These are phyloP conservation scores for Bostrychus sinensis DNA, from an alignment of 2,113 vertebrate species.

Conservation along the genomic window DNA sequence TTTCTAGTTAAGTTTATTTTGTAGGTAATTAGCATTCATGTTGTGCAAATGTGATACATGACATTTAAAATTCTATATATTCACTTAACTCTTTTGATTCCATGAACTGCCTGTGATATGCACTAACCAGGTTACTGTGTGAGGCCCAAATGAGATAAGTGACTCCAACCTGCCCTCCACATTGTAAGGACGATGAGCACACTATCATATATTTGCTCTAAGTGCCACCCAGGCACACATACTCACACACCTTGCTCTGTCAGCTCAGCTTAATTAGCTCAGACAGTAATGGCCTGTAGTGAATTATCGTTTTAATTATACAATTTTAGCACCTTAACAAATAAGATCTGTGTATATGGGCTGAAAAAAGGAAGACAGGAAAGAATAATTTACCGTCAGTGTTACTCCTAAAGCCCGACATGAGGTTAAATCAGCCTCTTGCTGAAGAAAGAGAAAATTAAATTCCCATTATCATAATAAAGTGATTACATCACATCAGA, in stretches of 20 bases:
- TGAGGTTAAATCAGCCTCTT: conserved; percentile 47
- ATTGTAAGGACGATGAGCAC: conserved; percentile 49
- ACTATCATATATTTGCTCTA: conserved; percentile 35
- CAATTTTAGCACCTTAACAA: conserved; percentile 70
- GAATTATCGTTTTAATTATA: conserved; percentile 78
- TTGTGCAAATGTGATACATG: background rate
- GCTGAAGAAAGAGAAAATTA: conserved; percentile 52
- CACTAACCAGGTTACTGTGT: conserved; percentile 19
- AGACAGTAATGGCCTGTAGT: conserved; percentile 63
- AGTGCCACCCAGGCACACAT: conserved; percentile 36
- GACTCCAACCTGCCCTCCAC: conserved; percentile 44
- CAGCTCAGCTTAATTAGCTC: conserved; percentile 70
- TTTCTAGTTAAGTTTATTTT: background rate
- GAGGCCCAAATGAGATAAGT: conserved; percentile 40
- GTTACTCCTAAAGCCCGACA: conserved; percentile 49
- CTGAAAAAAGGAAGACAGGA: conserved; percentile 48
- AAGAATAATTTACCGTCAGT: conserved; percentile 59
- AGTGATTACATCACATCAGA: conserved; percentile 67
- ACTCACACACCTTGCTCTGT: conserved; percentile 54
- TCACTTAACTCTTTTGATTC: too few relatives aligned
- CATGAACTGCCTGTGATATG: conserved; percentile 9
- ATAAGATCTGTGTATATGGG: conserved; percentile 72
- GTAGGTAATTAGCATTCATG: background rate
- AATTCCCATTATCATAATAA: conserved; percentile 69
- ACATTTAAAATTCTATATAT: too few relatives aligned